Evolutionary conservation across 2,113 vertebrate genomes (phyloP).

Genomic region (Pomatostomus ruficeps): DNA sequence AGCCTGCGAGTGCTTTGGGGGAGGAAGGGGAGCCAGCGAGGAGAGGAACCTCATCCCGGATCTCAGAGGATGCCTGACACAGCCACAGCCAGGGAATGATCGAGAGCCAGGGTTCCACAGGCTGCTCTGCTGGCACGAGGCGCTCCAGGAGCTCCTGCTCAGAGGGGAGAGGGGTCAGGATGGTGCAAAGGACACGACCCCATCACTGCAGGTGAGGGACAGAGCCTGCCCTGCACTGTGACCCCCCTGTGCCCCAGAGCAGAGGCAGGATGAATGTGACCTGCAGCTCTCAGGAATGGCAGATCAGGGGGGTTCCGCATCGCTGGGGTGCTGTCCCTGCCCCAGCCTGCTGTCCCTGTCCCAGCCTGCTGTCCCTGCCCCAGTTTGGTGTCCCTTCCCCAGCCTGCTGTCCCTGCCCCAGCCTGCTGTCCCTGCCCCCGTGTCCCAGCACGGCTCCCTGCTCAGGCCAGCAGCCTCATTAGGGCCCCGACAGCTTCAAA

Average conservation of each 20-base stretch:
- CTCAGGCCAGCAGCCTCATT: rapidly evolving
- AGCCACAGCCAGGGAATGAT: not conserved
- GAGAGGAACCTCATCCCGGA: not conserved
- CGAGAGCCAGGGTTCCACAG: not conserved
- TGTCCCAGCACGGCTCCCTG: too few species aligned
- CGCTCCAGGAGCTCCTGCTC: not conserved
- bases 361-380: not conserved
- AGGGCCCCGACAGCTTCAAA: not conserved
- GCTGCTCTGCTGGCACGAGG: not conserved
- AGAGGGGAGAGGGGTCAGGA: not conserved
- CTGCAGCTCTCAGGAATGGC: not conserved
- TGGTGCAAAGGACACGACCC: too few species aligned
- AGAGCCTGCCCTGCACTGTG: rapidly evolving
- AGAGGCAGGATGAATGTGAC: not conserved
- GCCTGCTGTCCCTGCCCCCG: too few species aligned
- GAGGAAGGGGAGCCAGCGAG: not conserved
- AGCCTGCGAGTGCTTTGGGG: not conserved
- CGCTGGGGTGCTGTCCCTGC: not conserved
- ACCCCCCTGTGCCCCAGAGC: not conserved
- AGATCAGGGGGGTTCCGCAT: not conserved
- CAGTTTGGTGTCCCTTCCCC: not conserved
- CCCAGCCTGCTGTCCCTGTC: not conserved
- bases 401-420: not conserved
- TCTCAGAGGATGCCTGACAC: not conserved
- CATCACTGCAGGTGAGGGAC: not conserved